Evolutionary conservation across 2,797 vertebrate species (phyloP).

Genomic region (Florisuga fusca): DNA sequence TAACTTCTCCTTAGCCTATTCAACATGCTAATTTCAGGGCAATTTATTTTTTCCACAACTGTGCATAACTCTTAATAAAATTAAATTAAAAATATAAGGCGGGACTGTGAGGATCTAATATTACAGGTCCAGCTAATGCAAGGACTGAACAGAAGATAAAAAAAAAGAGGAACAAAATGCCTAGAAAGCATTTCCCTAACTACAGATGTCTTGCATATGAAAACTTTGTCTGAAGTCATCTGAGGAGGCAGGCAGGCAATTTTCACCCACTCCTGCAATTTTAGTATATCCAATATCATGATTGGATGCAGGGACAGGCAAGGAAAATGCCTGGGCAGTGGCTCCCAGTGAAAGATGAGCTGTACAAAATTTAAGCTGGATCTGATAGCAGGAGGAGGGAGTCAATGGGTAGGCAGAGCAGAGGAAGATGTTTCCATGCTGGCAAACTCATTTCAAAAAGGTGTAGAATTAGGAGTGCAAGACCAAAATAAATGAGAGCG

Average conservation of each 20-base stretch:
- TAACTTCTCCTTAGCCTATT: conserved; percentile 55
- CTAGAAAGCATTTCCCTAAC: conserved; percentile 22
- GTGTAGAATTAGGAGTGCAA: neutral
- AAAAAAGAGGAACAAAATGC: conserved; percentile 15
- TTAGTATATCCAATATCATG: neutral
- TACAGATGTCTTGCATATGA: neutral
- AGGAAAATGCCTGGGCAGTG: neutral
- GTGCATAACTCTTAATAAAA: conserved; percentile 9
- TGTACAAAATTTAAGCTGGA: neutral
- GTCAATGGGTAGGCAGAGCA: neutral
- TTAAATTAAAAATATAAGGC: conserved; percentile 29
- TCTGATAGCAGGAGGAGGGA: neutral
- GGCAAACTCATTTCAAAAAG: neutral
- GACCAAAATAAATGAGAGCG: neutral
- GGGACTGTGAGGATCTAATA: conserved; percentile 10
- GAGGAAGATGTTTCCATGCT: neutral
- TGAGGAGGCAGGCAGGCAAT: conserved; percentile 25
- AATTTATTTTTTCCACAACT: conserved; percentile 48
- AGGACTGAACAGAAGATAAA: neutral
- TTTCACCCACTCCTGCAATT: conserved; percentile 9
- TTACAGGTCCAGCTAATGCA: neutral
- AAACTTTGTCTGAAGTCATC: conserved; percentile 39
- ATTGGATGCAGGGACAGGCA: neutral
- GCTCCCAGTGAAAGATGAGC: neutral
- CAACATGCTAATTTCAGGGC: conserved; percentile 48